These are phyloP conservation scores for Stegastes partitus DNA, from an alignment of 2,113 vertebrate genomes.

Conservation along the genomic window DNA sequence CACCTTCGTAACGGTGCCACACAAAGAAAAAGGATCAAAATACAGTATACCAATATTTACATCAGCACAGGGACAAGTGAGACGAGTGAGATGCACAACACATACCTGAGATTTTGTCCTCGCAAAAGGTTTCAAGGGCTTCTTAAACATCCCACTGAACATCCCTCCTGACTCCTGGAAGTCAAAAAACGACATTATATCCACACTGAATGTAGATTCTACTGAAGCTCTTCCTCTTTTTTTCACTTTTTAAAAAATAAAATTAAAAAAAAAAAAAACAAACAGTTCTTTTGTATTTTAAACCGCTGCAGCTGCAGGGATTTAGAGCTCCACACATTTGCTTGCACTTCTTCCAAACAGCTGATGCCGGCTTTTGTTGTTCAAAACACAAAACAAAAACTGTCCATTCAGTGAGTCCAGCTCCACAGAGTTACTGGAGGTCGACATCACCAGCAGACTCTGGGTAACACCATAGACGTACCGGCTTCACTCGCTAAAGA, in stretches of 20 bases:
- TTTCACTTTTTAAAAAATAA: background rate
- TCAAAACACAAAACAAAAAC: slow-evolving; percentile 18
- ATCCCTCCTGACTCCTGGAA: slow-evolving; percentile 56
- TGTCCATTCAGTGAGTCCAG: background rate
- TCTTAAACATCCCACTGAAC: slow-evolving; percentile 69
- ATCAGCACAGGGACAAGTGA: too few relatives aligned
- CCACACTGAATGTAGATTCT: background rate
- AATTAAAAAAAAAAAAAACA: background rate
- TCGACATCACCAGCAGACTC: background rate
- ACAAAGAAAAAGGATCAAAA: too few relatives aligned
- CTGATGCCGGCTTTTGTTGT: slow-evolving; percentile 39
- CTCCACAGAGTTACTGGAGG: background rate
- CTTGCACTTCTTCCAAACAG: slow-evolving; percentile 16
- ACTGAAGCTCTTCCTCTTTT: background rate
- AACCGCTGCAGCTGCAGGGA: background rate
- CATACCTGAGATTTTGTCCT: slow-evolving; percentile 52
- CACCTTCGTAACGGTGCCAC: too few relatives aligned
- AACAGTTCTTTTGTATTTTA: background rate
- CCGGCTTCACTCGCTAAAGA: too few relatives aligned
- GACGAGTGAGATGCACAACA: too few relatives aligned
- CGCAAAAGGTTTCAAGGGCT: slow-evolving; percentile 36
- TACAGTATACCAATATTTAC: too few relatives aligned
- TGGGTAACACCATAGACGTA: too few relatives aligned
- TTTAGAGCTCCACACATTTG: background rate
- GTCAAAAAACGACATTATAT: too few relatives aligned